These are phyloP conservation scores for Hyles euphorbiae DNA, from an alignment of 1,140 invertebrate genomes.

Conservation along the genomic window DNA sequence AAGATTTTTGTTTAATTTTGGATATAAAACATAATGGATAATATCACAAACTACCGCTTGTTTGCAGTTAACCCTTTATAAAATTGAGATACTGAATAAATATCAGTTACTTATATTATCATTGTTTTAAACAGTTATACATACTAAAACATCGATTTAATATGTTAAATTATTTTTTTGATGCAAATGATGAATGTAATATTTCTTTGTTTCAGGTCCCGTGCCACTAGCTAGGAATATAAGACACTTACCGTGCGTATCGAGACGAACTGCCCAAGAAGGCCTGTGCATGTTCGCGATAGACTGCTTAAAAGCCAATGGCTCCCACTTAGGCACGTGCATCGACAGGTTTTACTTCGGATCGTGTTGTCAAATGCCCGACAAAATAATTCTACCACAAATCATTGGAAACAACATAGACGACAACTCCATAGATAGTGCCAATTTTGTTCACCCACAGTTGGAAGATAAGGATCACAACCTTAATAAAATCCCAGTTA, in stretches of 20 bases:
- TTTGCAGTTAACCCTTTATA: too few species aligned
- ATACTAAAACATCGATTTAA: too few species aligned
- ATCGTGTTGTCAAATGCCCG: conserved; percentile 87
- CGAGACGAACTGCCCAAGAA: conserved; percentile 84
- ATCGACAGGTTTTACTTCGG: conserved; percentile 95
- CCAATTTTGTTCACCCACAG: conserved; percentile 67
- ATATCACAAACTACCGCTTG: too few species aligned
- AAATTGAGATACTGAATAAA: too few species aligned
- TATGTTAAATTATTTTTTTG: too few species aligned
- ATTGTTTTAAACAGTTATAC: too few species aligned
- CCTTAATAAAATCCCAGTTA: conserved; percentile 36
- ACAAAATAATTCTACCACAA: conserved; percentile 66
- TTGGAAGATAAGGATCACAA: conserved; percentile 49
- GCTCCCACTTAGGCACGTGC: conserved; percentile 92
- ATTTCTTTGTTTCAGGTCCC: conserved; percentile 60
- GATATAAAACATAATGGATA: too few species aligned
- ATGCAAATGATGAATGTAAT: too few species aligned
- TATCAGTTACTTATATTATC: too few species aligned
- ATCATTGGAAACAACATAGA: conserved; percentile 66
- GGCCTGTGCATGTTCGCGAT: conserved; percentile 97
- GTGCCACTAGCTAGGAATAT: conserved; percentile 85
- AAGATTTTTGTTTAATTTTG: too few species aligned
- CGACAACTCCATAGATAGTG: conserved; percentile 66
- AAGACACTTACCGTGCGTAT: conserved; percentile 89
- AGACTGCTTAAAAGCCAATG: conserved; percentile 93